These are phyloP conservation scores for Dromococcyx pavoninus DNA, from an alignment of 2,797 vertebrate genomes.

Conservation along the genomic window DNA sequence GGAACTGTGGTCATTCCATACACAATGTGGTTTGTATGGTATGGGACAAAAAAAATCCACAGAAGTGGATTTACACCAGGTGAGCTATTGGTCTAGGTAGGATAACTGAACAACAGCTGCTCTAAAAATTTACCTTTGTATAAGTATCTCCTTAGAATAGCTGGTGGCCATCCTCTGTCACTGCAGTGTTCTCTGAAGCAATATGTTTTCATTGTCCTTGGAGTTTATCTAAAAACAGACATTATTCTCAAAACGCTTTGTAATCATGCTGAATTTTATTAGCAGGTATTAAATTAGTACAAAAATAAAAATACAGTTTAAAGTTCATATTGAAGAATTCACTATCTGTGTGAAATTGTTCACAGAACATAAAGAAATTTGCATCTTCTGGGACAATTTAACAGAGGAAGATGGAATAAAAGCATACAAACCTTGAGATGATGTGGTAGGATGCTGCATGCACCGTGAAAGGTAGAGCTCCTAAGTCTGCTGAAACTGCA, in stretches of 20 bases:
- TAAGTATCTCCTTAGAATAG: background rate
- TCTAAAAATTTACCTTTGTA: background rate
- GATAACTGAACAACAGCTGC: background rate
- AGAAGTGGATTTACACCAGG: background rate
- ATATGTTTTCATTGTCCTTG: background rate
- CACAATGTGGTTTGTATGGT: background rate
- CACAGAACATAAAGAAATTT: background rate
- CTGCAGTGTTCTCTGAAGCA: background rate
- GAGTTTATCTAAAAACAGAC: background rate
- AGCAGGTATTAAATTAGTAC: no score
- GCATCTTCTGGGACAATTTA: background rate
- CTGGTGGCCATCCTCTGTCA: background rate
- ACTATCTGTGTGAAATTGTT: background rate
- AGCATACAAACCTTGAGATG: background rate
- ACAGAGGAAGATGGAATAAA: background rate
- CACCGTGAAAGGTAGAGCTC: background rate
- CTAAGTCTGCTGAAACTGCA: background rate
- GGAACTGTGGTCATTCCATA: background rate
- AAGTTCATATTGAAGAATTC: background rate
- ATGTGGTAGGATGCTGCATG: background rate
- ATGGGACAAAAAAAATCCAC: background rate
- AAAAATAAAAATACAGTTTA: no score
- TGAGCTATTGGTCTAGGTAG: background rate
- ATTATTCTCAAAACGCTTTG: background rate
- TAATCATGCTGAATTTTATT: background rate